Percentiles rank a stretch among this genome's conserved stretches.
These are phyloP conservation scores for Callaeas wilsoni DNA, from an alignment of 2,113 vertebrate species.

Conservation along the genomic window DNA sequence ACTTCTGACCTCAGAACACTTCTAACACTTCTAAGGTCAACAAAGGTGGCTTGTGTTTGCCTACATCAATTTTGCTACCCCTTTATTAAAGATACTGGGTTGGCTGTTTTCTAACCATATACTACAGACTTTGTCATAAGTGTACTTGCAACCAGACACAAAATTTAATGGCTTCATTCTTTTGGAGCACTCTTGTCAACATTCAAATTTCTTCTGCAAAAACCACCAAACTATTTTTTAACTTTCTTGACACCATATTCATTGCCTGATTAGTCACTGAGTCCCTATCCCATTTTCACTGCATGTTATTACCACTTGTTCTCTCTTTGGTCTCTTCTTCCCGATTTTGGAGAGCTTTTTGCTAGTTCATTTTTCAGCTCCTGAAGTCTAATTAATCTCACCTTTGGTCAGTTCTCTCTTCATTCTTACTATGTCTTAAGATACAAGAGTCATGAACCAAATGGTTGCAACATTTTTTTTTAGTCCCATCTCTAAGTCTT, in stretches of 20 bases:
- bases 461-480: neutral
- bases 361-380: neutral
- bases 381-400: neutral
- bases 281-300: neutral
- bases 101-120: neutral
- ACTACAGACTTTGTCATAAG: neutral
- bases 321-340: neutral
- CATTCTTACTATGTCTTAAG: neutral
- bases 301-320: neutral
- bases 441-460: neutral
- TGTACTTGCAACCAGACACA: neutral
- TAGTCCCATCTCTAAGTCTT: neutral
- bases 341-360: neutral
- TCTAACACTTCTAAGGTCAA: neutral
- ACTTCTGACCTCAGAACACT: too few relatives aligned
- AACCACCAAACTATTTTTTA: neutral
- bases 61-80: neutral
- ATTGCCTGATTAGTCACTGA: neutral
- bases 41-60: neutral
- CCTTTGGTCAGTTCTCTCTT: neutral
- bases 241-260: neutral
- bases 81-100: neutral
- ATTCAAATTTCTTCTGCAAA: neutral
- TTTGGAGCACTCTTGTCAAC: neutral
- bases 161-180: neutral